Evolutionary conservation across 2,797 vertebrate species (phyloP).

Genomic region (Enteromius fasciolatus): DNA sequence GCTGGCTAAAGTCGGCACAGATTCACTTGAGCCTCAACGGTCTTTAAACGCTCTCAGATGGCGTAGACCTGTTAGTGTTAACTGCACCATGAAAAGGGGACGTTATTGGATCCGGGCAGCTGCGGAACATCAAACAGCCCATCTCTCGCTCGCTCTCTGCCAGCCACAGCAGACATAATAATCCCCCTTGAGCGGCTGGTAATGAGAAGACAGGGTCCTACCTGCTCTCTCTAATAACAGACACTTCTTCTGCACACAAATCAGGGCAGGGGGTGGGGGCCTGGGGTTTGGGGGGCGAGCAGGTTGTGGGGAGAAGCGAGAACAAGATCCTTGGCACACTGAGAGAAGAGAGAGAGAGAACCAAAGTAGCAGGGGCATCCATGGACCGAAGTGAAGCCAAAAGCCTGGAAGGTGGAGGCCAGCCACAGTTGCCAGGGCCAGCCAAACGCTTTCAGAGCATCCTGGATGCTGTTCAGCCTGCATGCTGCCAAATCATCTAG

Average conservation of each 20-base stretch:
- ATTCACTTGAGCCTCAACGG: constrained; percentile 51
- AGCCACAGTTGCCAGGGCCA: constrained; percentile 25
- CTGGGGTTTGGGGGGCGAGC: constrained; percentile 33
- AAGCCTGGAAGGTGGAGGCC: constrained; percentile 38
- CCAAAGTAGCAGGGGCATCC: constrained; percentile 9
- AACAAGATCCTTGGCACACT: constrained; percentile 31
- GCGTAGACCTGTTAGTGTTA: constrained; percentile 64
- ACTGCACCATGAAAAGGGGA: constrained; percentile 62
- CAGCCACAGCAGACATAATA: constrained; percentile 52
- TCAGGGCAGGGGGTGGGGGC: constrained; percentile 16
- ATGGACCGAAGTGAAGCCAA: constrained; percentile 41
- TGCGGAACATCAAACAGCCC: constrained; percentile 34
- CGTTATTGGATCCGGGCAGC: constrained; percentile 49
- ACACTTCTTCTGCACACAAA: constrained; percentile 56
- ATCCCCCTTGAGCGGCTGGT: constrained; percentile 63
- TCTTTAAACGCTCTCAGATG: constrained; percentile 62
- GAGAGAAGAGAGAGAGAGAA: constrained; percentile 8
- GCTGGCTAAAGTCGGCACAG: constrained; percentile 47
- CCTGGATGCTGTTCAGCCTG: constrained; percentile 31
- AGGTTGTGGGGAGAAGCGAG: constrained; percentile 10
- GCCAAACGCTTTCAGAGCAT: constrained; percentile 53
- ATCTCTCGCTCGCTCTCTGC: constrained; percentile 13
- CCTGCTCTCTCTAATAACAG: constrained; percentile 59
- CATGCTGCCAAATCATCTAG: constrained; percentile 54
- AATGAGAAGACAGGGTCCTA: constrained; percentile 62